These are phyloP conservation scores for Parasteatoda tepidariorum DNA, from an alignment of 1,140 invertebrate species.

Conservation along the genomic window DNA sequence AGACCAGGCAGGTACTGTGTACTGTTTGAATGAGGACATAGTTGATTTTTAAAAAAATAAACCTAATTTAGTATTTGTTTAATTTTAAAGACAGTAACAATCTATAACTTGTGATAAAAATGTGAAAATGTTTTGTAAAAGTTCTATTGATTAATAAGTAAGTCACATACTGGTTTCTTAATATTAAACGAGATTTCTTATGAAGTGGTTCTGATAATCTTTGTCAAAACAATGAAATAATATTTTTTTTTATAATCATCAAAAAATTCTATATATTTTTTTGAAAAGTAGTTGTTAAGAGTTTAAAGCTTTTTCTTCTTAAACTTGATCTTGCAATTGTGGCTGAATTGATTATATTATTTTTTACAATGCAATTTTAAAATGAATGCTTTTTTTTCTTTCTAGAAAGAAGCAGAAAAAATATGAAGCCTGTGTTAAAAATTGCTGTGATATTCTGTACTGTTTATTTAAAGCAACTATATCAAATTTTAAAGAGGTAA, in stretches of 20 bases:
- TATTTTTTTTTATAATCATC: neutral
- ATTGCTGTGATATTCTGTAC: slow-evolving; percentile 28
- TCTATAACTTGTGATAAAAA: neutral
- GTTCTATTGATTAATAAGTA: neutral
- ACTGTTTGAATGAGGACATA: neutral
- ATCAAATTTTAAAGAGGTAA: slow-evolving; percentile 22
- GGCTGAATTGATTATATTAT: no score
- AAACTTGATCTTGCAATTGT: no score
- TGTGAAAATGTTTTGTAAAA: neutral
- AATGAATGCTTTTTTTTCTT: neutral
- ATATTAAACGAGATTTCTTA: neutral
- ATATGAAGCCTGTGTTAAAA: neutral
- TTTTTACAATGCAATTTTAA: neutral
- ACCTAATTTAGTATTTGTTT: no score
- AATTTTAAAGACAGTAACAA: neutral
- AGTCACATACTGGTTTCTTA: neutral
- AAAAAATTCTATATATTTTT: neutral
- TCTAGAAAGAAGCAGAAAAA: neutral
- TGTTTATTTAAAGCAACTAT: slow-evolving; percentile 1
- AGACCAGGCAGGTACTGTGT: neutral
- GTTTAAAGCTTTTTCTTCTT: neutral
- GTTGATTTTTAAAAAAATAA: no score
- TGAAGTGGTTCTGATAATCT: neutral
- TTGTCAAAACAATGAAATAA: neutral
- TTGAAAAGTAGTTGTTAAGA: neutral